Base-by-base conservation (phyloP, 92 coral and sea anemone genomes). In the Isaurus tuberculatus region DNA sequence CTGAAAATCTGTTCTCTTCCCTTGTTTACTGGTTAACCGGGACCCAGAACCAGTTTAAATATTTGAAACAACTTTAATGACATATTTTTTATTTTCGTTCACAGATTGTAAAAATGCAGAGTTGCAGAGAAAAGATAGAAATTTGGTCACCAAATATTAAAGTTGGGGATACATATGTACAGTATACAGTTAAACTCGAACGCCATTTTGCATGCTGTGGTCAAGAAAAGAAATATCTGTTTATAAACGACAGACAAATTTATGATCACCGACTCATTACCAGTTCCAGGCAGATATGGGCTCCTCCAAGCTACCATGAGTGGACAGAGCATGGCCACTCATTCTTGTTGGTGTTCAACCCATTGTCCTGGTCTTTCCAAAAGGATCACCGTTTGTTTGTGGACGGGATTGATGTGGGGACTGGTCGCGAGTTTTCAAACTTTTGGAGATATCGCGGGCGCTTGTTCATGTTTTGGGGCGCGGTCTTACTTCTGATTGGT, bases 301-400 rank as follows among this genome's bases (percentile, higher is more conserved):
- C 6, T 53, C 32, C 80, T 15, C 64, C 64, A 30, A 60, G 80
- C 65, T 10, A 29, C 30, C 32, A 48, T 19, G 37, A 49, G 40
- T 73, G 80, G 80, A 34, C 49, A 30, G 64, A 73, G 49, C 27
- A 73, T 28, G 80, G 80, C 26, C 80, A 73, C 43, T 28, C 27
- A 2, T 73, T 73, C 57, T n/a, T 48, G 29, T 28, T 73, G 80
- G 65, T 73, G 65, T 73, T 40, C 19, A 73, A 73, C 29, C 10
- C 65, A 15, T n/a, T 73, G 3, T 73, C 80, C 8, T 73, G 40
- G 4, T 64, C 43, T 29, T 48, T 20, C 9, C 23, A 14, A 9
- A 73, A 73, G 9, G 80, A 73, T 49, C 80, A 73, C 20, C 80
- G 80, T 19, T 16, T 73, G 80, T 73, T 73, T 73, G 80, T 73